Evolutionary conservation across 92 coral and sea anemone species (phyloP), one percentile per base, ranked within the genome.

Genomic region (Hydrozoanthus gracilis): DNA sequence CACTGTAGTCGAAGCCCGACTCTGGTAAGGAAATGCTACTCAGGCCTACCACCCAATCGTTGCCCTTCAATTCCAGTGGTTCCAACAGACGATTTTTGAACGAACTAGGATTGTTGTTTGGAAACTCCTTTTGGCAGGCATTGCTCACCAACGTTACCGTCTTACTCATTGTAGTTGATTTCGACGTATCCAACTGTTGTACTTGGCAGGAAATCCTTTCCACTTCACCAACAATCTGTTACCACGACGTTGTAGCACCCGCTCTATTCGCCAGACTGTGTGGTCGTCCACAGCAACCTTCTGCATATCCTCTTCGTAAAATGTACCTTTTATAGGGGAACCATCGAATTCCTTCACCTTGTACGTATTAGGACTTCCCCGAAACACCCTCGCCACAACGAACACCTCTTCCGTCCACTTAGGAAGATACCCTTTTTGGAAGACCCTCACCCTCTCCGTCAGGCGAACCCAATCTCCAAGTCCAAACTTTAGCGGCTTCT

Each of bases 101-200:
- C 8, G 5, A 5, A 8, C 58, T 52, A 11, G 58, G 58, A 52
- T 52, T 52, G 58, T 52, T 52, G 58, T 52, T 52, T 5, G 58
- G 67, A 61, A 61, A 61, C 8, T 61, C 67, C 67, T 61, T 61
- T n/a, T n/a, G n/a, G 18, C 17, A 13, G 67, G 14, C 67, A 61
- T 61, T 61, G 67, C 67, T 61, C 16, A 61, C 20, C n/a, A n/a
- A n/a, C n/a, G n/a, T n/a, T n/a, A n/a, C n/a, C n/a, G n/a, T n/a
- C n/a, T n/a, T n/a, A n/a, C n/a, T n/a, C n/a, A n/a, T n/a, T n/a
- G n/a, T 44, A 72, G 44, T 44, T 72, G 50, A 48, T 72, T 48
- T 35, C 77, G 77, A 20, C 35, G 77, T n/a, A 72, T 72, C 77
- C 77, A 72, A 72, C 77, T 72, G 17, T 72, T 72, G 54, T 72